Conservation (phyloP, 2,888 invertebrate species). For the Leptura quadrifasciata region DNA sequence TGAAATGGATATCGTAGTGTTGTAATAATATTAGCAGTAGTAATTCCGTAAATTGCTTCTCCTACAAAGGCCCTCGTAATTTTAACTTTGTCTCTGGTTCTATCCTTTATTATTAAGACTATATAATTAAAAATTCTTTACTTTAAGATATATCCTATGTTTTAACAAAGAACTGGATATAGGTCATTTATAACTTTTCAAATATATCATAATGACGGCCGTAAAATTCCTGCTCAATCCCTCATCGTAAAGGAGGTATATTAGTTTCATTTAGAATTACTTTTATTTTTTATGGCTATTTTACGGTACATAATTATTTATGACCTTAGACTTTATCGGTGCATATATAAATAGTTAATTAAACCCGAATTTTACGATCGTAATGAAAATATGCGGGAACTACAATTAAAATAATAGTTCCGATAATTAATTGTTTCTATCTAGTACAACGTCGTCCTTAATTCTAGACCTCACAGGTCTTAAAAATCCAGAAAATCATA, state of each 20-base stretch:
- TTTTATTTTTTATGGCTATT: no score
- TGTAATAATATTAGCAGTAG: slow-evolving; percentile 37
- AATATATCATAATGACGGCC: background rate
- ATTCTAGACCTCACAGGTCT: no score
- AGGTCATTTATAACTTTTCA: background rate
- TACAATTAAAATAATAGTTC: no score
- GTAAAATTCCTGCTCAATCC: background rate
- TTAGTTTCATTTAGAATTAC: background rate
- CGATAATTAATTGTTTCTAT: no score
- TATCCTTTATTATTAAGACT: background rate
- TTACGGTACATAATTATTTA: no score
- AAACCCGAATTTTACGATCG: no score
- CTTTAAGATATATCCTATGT: background rate
- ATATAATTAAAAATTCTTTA: slow-evolving; percentile 19
- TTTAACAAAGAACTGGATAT: background rate
- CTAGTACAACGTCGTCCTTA: no score
- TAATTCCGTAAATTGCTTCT: slow-evolving; percentile 34
- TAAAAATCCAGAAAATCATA: no score
- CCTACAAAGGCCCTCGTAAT: slow-evolving; percentile 20
- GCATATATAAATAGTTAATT: no score
- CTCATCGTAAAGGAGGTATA: background rate
- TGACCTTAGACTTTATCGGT: no score
- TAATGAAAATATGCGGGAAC: no score
- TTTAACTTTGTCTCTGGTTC: slow-evolving; percentile 14
- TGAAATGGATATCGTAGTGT: slow-evolving; percentile 23